Evolutionary conservation across 2,113 vertebrate genomes (phyloP).

Genomic region (Dicrurus megarhynchus): DNA sequence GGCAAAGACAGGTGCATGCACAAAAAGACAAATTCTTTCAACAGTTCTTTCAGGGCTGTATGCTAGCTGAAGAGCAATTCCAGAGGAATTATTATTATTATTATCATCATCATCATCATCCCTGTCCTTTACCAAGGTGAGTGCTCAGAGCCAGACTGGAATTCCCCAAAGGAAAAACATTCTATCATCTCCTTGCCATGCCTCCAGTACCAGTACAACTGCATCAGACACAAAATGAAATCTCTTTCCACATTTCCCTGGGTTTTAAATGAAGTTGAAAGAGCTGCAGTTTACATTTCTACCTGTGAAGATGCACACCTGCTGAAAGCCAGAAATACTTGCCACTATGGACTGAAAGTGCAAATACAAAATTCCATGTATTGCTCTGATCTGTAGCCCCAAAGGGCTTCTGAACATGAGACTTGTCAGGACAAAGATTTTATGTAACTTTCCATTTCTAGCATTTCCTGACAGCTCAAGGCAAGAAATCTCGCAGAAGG

Average conservation of each 20-base stretch:
- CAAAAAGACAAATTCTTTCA: background rate
- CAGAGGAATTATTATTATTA: background rate
- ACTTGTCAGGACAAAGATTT: slow-evolving; percentile 2
- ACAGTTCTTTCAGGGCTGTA: background rate
- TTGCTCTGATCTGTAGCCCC: background rate
- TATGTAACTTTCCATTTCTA: slow-evolving; percentile 37
- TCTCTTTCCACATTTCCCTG: background rate
- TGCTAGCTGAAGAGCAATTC: background rate
- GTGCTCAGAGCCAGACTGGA: background rate
- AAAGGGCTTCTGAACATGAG: background rate
- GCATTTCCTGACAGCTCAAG: background rate
- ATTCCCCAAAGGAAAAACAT: background rate
- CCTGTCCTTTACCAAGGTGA: background rate
- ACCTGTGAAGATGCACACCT: background rate
- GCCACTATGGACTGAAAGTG: background rate
- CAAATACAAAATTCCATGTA: background rate
- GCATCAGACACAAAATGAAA: background rate
- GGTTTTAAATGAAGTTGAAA: background rate
- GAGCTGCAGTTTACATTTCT: background rate
- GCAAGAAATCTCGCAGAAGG: slow-evolving; percentile 24
- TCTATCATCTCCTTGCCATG: background rate
- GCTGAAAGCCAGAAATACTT: background rate
- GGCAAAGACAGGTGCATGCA: background rate
- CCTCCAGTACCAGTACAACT: background rate
- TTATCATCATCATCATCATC: too few species aligned